These are phyloP conservation scores for Palloptera scutellata DNA, from an alignment of 2,888 invertebrate genomes.

Conservation along the genomic window DNA sequence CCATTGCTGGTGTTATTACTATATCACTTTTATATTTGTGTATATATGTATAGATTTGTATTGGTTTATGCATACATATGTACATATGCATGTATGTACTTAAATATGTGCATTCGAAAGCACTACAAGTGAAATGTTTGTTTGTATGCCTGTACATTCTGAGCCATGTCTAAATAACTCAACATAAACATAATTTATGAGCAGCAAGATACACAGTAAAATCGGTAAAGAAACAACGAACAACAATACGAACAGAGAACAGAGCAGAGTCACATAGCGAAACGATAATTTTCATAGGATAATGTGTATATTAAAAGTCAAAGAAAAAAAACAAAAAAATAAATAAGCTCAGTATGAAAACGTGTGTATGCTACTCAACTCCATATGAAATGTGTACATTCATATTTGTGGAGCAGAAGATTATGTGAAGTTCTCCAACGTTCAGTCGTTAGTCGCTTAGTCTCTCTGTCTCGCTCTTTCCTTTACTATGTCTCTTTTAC, in stretches of 20 bases:
- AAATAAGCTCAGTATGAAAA: too few relatives aligned
- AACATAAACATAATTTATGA: constrained; percentile 57
- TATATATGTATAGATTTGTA: not conserved
- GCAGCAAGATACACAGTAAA: constrained; percentile 40
- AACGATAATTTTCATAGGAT: constrained; percentile 50
- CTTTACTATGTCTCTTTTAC: constrained; percentile 19
- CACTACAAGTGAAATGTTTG: not conserved
- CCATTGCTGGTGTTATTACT: too few relatives aligned
- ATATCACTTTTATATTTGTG: not conserved
- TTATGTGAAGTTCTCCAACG: too few relatives aligned
- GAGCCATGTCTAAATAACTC: constrained; percentile 40
- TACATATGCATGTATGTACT: not conserved
- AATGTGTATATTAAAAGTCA: constrained; percentile 22
- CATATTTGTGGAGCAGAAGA: too few relatives aligned
- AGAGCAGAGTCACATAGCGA: constrained; percentile 42
- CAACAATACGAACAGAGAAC: too few relatives aligned
- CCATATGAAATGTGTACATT: constrained; percentile 15
- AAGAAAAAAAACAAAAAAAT: too few relatives aligned
- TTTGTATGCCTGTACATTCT: not conserved
- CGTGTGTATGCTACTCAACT: too few relatives aligned
- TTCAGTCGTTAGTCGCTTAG: not conserved
- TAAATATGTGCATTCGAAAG: not conserved
- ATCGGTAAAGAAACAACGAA: constrained; percentile 36
- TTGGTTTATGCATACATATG: not conserved
- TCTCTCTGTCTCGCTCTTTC: not conserved